Conservation (phyloP, 2,888 invertebrate genomes). For the Crioceris asparagi region DNA sequence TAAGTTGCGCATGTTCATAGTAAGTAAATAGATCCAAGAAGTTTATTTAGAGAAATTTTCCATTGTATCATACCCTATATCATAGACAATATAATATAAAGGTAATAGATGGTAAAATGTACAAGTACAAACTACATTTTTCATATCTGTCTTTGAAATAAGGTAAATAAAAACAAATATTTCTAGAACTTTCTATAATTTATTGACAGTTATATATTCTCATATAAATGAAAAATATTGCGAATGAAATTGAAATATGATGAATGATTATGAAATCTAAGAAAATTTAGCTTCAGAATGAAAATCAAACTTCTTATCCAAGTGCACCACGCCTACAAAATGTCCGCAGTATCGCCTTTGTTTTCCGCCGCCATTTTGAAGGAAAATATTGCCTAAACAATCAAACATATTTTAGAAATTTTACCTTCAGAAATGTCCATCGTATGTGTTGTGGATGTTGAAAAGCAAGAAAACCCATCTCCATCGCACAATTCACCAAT, state of each 20-base stretch:
- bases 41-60: not conserved
- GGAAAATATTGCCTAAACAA: constrained; percentile 34
- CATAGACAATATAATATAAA: no score
- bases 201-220: constrained; percentile 9
- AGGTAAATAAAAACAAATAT: constrained; percentile 27
- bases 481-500: constrained; percentile 34
- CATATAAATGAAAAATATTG: constrained; percentile 8
- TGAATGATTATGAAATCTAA: constrained; percentile 1
- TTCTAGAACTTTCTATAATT: constrained; percentile 13
- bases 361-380: constrained; percentile 37
- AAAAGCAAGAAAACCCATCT: constrained; percentile 33
- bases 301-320: constrained; percentile 19
- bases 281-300: constrained; percentile 4
- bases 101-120: no score
- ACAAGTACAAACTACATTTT: no score
- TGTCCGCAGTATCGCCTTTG: constrained; percentile 34
- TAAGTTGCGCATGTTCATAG: no score
- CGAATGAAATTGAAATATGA: constrained; percentile 2
- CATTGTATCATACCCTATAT: not conserved
- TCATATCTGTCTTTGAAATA: no score
- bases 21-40: no score
- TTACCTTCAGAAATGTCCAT: constrained; percentile 38
- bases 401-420: constrained; percentile 38
- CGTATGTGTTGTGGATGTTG: constrained; percentile 28
- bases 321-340: constrained; percentile 38